Base-by-base conservation (phyloP, 2,888 invertebrate genomes). In the Neoaliturus tenellus region DNA sequence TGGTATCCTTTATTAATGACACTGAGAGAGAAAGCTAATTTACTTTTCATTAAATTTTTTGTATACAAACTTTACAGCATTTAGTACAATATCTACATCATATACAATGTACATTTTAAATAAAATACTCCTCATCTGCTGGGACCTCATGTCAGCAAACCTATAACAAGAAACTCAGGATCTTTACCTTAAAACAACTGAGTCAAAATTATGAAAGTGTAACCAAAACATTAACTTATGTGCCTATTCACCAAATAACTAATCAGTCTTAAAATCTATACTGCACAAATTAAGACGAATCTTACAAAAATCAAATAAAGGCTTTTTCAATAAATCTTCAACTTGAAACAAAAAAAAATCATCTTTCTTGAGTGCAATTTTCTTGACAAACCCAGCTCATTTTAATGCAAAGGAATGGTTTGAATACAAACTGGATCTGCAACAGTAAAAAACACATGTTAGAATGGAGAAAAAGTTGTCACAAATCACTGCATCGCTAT, bases 221-320 rank as follows among this genome's bases (percentile, higher is more conserved):
- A n/a, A n/a, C n/a, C n/a, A n/a, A n/a, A n/a, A n/a, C n/a, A n/a
- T n/a, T n/a, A 3, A 14, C 44, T 44, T 8, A 4, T 8, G 44
- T 51, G 51, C 51, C 2, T 51, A 23, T 20, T 23, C 51, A 23
- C 5, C 51, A 48, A 2, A 12, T 6, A 62, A 62, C 62, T 62
- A 28, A 62, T 62, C 62, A 62, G 62, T 62, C 62, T 62, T 62
- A 62, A 28, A 62, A 14, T 62, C 28, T 28, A 62, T 62, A 25
- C 17, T 62, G 20, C 23, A 55, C 20, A 55, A 62, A 28, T 25
- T 23, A 55, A 25, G 55, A 62, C 14, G 14, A 3, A 14, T 31
- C 31, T 31, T 62, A 31, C 62, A 28, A n/a, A n/a, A n/a, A 14
- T 62, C 14, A 62, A 62, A 28, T 62, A 62, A 62, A 4, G 62